These are phyloP conservation scores for Nesoenas mayeri DNA, from an alignment of 2,113 vertebrate genomes.

Conservation along the genomic window DNA sequence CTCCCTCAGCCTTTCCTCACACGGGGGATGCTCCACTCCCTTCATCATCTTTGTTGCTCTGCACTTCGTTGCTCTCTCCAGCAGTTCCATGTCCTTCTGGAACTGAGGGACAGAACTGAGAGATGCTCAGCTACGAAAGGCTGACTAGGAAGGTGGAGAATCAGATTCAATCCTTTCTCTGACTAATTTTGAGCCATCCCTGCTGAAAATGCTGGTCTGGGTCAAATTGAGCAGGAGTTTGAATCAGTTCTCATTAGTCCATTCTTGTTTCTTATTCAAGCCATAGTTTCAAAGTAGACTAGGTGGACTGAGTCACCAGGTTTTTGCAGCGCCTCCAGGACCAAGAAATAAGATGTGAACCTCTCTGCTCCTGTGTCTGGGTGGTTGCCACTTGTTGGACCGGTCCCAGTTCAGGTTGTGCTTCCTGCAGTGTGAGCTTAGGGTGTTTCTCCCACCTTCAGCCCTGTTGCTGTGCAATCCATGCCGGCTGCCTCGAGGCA, in stretches of 20 bases:
- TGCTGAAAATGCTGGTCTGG: neutral
- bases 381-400: neutral
- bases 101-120: neutral
- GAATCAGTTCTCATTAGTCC: neutral
- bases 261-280: neutral
- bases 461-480: too few relatives aligned
- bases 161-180: neutral
- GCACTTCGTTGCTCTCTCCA: too few relatives aligned
- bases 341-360: neutral
- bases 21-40: too few relatives aligned
- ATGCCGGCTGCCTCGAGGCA: too few relatives aligned
- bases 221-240: neutral
- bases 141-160: accelerated
- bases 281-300: neutral
- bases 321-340: neutral
- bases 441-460: neutral
- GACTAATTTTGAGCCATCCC: neutral
- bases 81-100: too few relatives aligned
- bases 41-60: too few relatives aligned
- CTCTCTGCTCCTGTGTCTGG: neutral
- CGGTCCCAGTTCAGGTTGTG: neutral
- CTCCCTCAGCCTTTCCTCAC: too few relatives aligned
- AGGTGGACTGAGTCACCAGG: neutral
- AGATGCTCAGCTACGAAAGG: neutral
- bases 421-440: accelerated